Evolutionary conservation across 2,888 invertebrate species (phyloP).

Genomic region (Lasioglossum figueresi): DNA sequence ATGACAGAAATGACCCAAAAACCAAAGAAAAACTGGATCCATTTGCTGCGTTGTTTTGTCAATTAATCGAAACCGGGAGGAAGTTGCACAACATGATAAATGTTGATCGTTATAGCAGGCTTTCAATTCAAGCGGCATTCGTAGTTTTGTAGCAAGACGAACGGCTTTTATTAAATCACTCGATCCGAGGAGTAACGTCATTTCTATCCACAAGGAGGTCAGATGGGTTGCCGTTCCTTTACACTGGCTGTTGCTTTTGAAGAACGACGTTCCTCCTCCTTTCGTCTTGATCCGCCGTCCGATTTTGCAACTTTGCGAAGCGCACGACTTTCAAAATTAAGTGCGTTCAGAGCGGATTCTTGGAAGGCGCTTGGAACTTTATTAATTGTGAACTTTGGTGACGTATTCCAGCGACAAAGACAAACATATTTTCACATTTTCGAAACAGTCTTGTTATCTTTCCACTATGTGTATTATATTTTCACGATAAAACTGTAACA

Average conservation of each 20-base stretch:
- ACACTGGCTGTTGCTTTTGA: constrained; percentile 14
- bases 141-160: constrained; percentile 26
- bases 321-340: neutral
- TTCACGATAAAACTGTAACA: too few relatives aligned
- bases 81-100: neutral
- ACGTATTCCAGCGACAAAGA: neutral
- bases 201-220: constrained; percentile 54
- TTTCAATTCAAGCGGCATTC: constrained; percentile 41
- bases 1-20: neutral
- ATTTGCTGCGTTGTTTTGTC: neutral
- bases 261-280: constrained; percentile 7
- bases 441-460: neutral
- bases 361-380: neutral
- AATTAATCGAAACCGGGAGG: neutral
- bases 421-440: neutral
- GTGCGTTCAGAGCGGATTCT: neutral
- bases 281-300: neutral
- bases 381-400: neutral
- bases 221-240: constrained; percentile 19
- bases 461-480: neutral
- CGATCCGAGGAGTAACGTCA: constrained; percentile 45
- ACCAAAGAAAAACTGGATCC: neutral
- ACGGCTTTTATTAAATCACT: constrained; percentile 60
- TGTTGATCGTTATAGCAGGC: constrained; percentile 17
- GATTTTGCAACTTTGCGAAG: neutral